A percentile compares a stretch with the other conserved stretches of the same genome.
Evolutionary conservation across 2,888 invertebrate species (phyloP).

Genomic region (Orgyia antiqua): DNA sequence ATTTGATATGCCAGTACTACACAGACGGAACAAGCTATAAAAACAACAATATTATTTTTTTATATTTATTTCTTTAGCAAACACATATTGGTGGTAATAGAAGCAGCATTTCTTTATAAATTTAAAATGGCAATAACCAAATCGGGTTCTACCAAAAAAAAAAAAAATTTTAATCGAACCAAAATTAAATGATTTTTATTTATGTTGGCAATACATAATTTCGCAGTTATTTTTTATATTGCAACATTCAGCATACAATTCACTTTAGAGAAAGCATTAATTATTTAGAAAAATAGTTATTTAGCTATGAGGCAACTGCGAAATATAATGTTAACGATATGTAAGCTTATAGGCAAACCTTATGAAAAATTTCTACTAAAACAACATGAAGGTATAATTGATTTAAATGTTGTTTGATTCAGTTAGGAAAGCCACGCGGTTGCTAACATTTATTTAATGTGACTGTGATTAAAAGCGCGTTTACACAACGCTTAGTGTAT

Average conservation of each 20-base stretch:
- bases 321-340: constrained; percentile 8
- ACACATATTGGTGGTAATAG: constrained; percentile 23
- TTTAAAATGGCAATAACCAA: no score
- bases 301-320: constrained; percentile 4
- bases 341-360: constrained; percentile 9
- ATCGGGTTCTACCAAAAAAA: no score
- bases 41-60: constrained; percentile 20
- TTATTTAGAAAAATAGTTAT: constrained; percentile 20
- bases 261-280: constrained; percentile 2
- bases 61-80: constrained; percentile 20
- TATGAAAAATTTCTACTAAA: constrained; percentile 10
- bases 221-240: not conserved
- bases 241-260: not conserved
- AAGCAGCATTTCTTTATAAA: constrained; percentile 23
- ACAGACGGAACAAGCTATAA: constrained; percentile 31
- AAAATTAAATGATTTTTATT: constrained; percentile 2
- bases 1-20: constrained; percentile 9
- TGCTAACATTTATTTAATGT: not conserved
- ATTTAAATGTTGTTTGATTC: constrained; percentile 24
- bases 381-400: constrained; percentile 7
- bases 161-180: constrained; percentile 6
- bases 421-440: constrained; percentile 31
- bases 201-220: constrained; percentile 4
- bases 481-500: no score
- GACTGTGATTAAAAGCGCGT: no score